Percentiles rank a stretch among this genome's conserved stretches.
These are phyloP conservation scores for Tenthredo livida DNA, from an alignment of 2,888 invertebrate species.

Conservation along the genomic window DNA sequence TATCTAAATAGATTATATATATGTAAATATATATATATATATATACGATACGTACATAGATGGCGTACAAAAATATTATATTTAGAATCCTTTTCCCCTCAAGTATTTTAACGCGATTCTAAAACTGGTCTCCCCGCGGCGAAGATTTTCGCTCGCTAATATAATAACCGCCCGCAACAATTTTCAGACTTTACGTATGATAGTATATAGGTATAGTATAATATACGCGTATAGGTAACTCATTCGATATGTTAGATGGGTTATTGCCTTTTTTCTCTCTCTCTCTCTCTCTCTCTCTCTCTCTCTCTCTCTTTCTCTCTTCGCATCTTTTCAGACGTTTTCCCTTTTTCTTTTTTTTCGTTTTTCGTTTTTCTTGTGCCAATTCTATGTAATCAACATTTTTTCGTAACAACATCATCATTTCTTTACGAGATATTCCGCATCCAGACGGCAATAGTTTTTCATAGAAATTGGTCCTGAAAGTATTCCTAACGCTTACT, in stretches of 20 bases:
- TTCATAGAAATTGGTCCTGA: slow-evolving; percentile 25
- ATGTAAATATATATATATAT: slow-evolving; percentile 2
- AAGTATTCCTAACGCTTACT: neutral
- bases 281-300: neutral
- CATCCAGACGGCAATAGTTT: slow-evolving; percentile 39
- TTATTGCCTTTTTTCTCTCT: neutral
- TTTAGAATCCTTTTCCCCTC: slow-evolving; percentile 40
- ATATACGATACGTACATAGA: neutral
- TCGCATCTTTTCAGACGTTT: neutral
- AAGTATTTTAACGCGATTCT: slow-evolving; percentile 48
- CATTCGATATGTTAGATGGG: slow-evolving; percentile 4
- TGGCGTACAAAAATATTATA: slow-evolving; percentile 32
- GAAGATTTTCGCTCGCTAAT: neutral
- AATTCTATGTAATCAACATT: slow-evolving; percentile 42
- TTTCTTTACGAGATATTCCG: slow-evolving; percentile 11
- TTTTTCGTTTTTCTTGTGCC: neutral
- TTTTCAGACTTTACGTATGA: slow-evolving; percentile 31
- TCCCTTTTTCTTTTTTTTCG: neutral
- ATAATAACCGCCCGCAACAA: slow-evolving; percentile 18
- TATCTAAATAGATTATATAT: slow-evolving; percentile 21
- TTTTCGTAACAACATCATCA: slow-evolving; percentile 14
- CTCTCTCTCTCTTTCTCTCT: neutral
- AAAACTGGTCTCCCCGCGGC: slow-evolving; percentile 24
- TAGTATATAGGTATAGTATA: neutral
- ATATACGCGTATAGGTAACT: neutral